These are phyloP conservation scores for Brienomyrus longianalis DNA, from an alignment of 2,113 vertebrate species.

Conservation along the genomic window DNA sequence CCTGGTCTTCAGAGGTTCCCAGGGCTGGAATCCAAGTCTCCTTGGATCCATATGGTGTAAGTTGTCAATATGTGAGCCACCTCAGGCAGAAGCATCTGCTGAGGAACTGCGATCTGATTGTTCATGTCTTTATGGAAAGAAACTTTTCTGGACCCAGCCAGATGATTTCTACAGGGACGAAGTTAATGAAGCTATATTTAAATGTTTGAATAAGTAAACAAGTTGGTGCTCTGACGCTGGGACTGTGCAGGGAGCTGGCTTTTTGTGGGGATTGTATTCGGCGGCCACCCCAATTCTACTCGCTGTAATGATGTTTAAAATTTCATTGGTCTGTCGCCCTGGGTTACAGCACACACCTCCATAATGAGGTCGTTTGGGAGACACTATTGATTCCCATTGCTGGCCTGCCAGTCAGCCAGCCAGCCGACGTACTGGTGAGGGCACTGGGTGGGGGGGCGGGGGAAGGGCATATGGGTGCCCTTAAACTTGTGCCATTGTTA, in stretches of 20 bases:
- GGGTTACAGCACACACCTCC: not conserved
- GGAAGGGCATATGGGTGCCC: not conserved
- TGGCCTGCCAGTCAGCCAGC: not conserved
- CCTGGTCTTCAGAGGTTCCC: not conserved
- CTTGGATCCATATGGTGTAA: not conserved
- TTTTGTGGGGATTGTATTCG: not conserved
- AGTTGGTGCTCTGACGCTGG: not conserved
- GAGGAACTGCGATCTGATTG: not conserved
- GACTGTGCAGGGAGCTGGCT: not conserved
- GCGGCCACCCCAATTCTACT: not conserved
- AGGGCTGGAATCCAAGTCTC: not conserved
- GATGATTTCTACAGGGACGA: not conserved
- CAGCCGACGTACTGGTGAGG: not conserved
- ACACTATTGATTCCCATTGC: not conserved
- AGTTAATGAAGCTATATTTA: not conserved
- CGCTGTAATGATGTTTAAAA: not conserved
- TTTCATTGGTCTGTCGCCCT: conserved; percentile 4
- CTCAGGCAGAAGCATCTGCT: not conserved
- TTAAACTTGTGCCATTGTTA: not conserved
- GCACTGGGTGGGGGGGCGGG: not conserved
- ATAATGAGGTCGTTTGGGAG: not conserved
- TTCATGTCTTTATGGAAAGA: not conserved
- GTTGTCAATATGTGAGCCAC: not conserved
- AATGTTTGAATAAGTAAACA: not conserved
- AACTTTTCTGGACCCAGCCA: not conserved